phyloP scores from a whole-genome alignment of 37 sponge, comb jelly and placozoan genomes.

The Aplysina aerophoba region DNA sequence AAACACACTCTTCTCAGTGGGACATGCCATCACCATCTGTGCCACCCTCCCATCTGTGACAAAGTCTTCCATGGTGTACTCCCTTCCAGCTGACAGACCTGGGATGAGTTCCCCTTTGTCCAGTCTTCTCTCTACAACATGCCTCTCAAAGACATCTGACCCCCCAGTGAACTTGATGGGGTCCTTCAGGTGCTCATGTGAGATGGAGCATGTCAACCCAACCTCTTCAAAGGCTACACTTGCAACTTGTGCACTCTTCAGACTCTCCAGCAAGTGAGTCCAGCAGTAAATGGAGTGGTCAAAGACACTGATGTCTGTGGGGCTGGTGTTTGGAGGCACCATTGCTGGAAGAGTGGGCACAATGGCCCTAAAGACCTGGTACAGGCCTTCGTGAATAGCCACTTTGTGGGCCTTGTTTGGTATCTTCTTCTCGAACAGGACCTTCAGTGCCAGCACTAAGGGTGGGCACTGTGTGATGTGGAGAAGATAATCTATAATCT shows the following conservation, averaged over 20 bases:
- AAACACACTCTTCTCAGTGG: neutral
- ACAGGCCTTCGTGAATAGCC: conserved; percentile 44
- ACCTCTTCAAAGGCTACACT: conserved; percentile 3
- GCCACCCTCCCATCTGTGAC: neutral
- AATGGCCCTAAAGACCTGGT: conserved; percentile 28
- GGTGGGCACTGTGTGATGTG: conserved; percentile 29
- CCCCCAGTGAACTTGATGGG: conserved; percentile 20
- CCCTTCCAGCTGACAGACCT: conserved; percentile 18
- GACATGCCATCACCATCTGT: conserved; percentile 24
- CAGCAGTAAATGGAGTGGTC: conserved; percentile 37
- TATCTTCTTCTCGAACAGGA: neutral
- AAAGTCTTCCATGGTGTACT: conserved; percentile 8
- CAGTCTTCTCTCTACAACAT: neutral
- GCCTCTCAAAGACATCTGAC: neutral
- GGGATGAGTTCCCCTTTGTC: conserved; percentile 13
- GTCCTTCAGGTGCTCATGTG: neutral
- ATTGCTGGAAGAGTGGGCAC: conserved; percentile 16
- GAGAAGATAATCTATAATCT: too few relatives aligned
- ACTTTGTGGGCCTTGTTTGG: conserved; percentile 39
- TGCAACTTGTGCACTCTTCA: neutral
- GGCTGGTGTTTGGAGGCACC: neutral
- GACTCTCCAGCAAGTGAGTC: conserved; percentile 13
- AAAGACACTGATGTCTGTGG: conserved; percentile 17
- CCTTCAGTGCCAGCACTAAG: conserved; percentile 20
- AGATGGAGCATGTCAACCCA: conserved; percentile 27